Percentiles rank a stretch among this genome's conserved stretches.
phyloP scores from a whole-genome alignment of 2,113 vertebrate species.

The Stomatorhinus ivindoensis region DNA sequence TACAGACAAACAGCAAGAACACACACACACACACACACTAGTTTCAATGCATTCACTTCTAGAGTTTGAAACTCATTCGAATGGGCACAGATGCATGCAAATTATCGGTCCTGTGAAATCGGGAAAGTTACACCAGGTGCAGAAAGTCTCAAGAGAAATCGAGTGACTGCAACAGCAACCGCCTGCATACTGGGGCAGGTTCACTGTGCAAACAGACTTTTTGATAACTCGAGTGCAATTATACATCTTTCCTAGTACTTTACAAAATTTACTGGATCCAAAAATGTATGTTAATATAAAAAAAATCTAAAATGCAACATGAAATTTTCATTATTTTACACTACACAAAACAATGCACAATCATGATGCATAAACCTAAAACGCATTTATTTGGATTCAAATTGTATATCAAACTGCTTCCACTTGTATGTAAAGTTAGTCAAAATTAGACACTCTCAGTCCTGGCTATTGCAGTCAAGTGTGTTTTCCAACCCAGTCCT shows the following conservation, averaged over 20 bases:
- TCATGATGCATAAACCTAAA: background rate
- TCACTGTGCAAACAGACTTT: background rate
- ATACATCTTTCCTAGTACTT: background rate
- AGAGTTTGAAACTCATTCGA: background rate
- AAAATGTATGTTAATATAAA: background rate
- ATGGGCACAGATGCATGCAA: background rate
- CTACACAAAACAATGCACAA: background rate
- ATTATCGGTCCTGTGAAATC: background rate
- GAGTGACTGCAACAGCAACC: background rate
- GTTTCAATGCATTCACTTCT: background rate
- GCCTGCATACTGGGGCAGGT: background rate
- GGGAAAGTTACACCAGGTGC: background rate
- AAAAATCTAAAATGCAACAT: background rate
- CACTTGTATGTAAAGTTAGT: background rate
- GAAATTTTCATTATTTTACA: background rate
- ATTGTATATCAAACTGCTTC: background rate
- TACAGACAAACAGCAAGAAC: background rate
- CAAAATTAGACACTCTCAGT: background rate
- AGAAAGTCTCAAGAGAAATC: background rate
- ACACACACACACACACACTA: too few relatives aligned
- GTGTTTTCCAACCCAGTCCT: too few relatives aligned
- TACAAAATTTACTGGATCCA: background rate
- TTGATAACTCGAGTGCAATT: background rate
- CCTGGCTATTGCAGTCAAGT: background rate
- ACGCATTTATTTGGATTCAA: background rate